Evolutionary conservation across 1,140 invertebrate genomes (phyloP).

Genomic region (Delia radicum): DNA sequence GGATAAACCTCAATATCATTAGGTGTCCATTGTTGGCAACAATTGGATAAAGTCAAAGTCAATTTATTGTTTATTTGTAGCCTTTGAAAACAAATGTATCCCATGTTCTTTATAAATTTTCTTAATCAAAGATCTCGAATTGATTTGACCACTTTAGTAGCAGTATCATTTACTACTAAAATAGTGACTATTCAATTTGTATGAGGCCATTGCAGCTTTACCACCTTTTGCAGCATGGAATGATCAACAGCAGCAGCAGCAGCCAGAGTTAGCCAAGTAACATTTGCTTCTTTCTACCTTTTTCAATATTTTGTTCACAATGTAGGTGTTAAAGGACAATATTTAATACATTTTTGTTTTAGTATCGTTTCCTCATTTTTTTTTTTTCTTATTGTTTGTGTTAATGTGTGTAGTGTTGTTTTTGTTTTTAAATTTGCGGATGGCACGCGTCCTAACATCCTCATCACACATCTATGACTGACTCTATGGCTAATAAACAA

Average conservation of each 20-base stretch:
- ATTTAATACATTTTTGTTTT: not conserved
- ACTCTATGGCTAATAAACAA: no score
- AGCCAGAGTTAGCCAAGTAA: not conserved
- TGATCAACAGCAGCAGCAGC: not conserved
- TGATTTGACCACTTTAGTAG: not conserved
- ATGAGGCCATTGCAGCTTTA: constrained; percentile 23
- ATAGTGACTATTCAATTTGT: not conserved
- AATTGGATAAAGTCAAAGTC: not conserved
- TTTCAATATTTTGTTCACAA: not conserved
- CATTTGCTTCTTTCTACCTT: not conserved
- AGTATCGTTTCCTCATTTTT: not conserved
- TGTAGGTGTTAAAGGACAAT: constrained; percentile 19
- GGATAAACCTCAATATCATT: constrained; percentile 18
- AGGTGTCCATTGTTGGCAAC: constrained; percentile 1
- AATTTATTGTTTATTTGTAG: constrained; percentile 13
- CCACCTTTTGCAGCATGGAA: not conserved
- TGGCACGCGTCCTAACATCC: constrained; percentile 22
- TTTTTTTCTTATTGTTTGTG: not conserved
- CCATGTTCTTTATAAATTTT: not conserved
- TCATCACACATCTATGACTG: no score
- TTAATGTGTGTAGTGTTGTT: not conserved
- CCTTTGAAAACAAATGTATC: not conserved
- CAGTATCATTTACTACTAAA: not conserved
- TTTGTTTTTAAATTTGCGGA: constrained; percentile 26
- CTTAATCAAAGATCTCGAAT: not conserved